These are phyloP conservation scores for Herminia tarsipennalis DNA, from an alignment of 2,888 invertebrate species.

Conservation along the genomic window DNA sequence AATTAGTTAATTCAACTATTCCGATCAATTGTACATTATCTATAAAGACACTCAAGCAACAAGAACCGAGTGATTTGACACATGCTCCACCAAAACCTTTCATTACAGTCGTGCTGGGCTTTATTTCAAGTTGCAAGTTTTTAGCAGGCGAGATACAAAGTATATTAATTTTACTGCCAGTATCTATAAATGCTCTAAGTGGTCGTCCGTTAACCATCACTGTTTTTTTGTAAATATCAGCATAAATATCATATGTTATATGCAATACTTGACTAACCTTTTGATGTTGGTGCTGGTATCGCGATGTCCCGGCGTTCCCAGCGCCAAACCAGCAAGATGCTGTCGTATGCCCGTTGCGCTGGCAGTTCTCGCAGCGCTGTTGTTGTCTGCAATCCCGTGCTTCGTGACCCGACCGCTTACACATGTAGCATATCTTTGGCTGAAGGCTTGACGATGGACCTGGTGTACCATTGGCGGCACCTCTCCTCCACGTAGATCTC, in stretches of 20 bases:
- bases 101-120: slow-evolving; percentile 1
- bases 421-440: too few species aligned
- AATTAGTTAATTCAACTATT: background rate
- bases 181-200: slow-evolving; percentile 11
- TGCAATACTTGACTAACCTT: too few species aligned
- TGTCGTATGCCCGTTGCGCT: too few species aligned
- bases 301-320: too few species aligned
- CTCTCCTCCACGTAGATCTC: background rate
- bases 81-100: slow-evolving; percentile 14
- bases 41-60: background rate
- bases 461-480: too few species aligned
- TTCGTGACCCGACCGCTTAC: too few species aligned
- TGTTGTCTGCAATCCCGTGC: too few species aligned
- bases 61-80: slow-evolving; percentile 5
- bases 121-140: background rate
- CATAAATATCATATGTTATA: slow-evolving; percentile 4
- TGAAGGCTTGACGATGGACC: too few species aligned
- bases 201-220: background rate
- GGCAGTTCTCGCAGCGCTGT: too few species aligned
- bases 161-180: slow-evolving; percentile 17
- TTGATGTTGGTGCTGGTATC: too few species aligned
- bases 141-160: slow-evolving; percentile 3
- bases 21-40: background rate
- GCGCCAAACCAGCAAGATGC: too few species aligned
- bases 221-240: slow-evolving; percentile 7